These are phyloP conservation scores for Heliconius cydno DNA, from an alignment of 2,888 invertebrate genomes.

Conservation along the genomic window DNA sequence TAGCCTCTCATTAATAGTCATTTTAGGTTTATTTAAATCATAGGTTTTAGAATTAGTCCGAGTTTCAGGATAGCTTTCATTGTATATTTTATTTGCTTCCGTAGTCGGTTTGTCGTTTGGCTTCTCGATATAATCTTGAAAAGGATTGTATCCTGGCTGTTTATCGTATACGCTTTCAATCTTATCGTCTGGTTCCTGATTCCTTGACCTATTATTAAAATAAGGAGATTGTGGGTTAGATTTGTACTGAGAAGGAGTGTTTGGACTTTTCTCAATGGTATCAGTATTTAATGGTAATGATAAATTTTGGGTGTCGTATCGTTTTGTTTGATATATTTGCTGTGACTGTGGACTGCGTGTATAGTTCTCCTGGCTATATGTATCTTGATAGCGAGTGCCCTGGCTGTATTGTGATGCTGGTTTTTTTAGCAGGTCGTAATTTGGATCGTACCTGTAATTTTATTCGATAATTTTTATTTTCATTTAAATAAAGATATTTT, in stretches of 20 bases:
- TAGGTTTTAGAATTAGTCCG: slow-evolving; percentile 56
- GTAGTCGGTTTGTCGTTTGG: slow-evolving; percentile 49
- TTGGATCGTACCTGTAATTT: slow-evolving; percentile 81
- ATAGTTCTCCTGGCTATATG: slow-evolving; percentile 79
- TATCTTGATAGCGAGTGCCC: slow-evolving; percentile 73
- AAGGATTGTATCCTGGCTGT: slow-evolving; percentile 71
- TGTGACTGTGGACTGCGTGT: slow-evolving; percentile 78
- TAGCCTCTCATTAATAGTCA: slow-evolving; percentile 67
- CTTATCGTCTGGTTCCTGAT: slow-evolving; percentile 62
- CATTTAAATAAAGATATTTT: not conserved
- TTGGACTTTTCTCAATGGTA: slow-evolving; percentile 69
- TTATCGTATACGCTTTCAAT: slow-evolving; percentile 70
- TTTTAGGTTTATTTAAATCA: slow-evolving; percentile 57
- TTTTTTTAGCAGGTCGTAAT: slow-evolving; percentile 81
- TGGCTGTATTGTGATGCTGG: slow-evolving; percentile 80
- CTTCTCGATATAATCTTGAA: slow-evolving; percentile 66
- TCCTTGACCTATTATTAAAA: slow-evolving; percentile 75
- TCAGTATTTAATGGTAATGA: slow-evolving; percentile 77
- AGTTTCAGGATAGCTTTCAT: slow-evolving; percentile 60
- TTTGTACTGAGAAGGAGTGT: slow-evolving; percentile 64
- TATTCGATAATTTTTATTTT: slow-evolving; percentile 4
- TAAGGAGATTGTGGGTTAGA: slow-evolving; percentile 80
- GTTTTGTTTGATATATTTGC: slow-evolving; percentile 72
- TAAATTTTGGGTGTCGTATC: slow-evolving; percentile 77
- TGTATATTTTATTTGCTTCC: slow-evolving; percentile 48